phyloP scores from a whole-genome alignment of 2,113 vertebrate species.

The Poicephalus gulielmi region DNA sequence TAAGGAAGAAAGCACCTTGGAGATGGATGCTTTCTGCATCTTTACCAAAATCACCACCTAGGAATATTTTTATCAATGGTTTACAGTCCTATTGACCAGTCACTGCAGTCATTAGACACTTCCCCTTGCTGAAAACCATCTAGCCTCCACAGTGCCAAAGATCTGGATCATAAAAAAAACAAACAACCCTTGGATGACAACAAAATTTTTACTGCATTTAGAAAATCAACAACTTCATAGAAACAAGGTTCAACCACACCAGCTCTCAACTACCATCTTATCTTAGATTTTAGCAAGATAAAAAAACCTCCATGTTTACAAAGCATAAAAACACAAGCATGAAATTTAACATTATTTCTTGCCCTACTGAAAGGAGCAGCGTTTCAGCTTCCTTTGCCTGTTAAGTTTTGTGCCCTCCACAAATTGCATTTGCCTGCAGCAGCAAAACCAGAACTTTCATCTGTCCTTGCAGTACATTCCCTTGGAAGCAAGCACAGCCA shows the following conservation, averaged over 20 bases:
- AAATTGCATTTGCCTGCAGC: background rate
- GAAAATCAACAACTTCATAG: background rate
- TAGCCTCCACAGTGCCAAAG: background rate
- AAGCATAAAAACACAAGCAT: background rate
- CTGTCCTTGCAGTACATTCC: background rate
- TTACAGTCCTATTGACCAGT: background rate
- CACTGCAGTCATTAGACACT: background rate
- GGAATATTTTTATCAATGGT: background rate
- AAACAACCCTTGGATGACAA: background rate
- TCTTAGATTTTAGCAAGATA: background rate
- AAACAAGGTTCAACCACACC: background rate
- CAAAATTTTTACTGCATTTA: background rate
- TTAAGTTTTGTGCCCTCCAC: background rate
- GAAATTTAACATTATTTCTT: background rate
- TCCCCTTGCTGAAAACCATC: background rate
- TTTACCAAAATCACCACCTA: background rate
- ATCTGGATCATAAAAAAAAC: background rate
- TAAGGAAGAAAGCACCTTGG: background rate
- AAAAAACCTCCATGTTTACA: background rate
- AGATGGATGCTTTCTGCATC: fast-evolving
- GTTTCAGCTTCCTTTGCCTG: background rate
- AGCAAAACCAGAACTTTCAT: background rate
- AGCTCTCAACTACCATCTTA: background rate
- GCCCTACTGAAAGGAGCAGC: background rate
- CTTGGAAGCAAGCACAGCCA: background rate